These are phyloP conservation scores for Tragopan temminckii DNA, from an alignment of 2,797 vertebrate genomes.

Conservation along the genomic window DNA sequence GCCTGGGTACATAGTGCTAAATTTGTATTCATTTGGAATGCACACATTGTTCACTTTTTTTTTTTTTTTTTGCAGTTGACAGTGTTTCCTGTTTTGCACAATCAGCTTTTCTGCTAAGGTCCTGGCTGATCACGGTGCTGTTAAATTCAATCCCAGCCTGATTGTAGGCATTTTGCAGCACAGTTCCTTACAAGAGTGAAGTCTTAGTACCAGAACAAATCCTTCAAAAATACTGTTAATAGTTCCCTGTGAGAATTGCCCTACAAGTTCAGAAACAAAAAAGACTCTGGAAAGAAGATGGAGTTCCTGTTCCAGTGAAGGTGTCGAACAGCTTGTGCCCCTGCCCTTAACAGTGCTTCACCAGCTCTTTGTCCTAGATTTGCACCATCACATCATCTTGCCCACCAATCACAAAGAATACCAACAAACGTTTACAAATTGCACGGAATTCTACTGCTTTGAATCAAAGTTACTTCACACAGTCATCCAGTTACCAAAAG, in stretches of 20 bases:
- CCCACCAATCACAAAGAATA: background rate
- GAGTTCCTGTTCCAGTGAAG: background rate
- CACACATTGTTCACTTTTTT: background rate
- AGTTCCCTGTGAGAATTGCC: background rate
- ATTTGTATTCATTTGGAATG: background rate
- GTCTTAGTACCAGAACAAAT: background rate
- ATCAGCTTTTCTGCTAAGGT: background rate
- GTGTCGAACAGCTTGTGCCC: background rate
- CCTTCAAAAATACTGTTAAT: background rate
- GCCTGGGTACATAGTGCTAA: background rate
- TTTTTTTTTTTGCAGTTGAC: background rate
- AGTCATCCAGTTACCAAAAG: background rate
- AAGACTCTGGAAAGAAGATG: background rate
- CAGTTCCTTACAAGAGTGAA: background rate
- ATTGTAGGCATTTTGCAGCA: background rate
- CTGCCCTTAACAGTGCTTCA: background rate
- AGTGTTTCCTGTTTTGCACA: background rate
- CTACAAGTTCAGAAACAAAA: background rate
- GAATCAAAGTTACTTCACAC: background rate
- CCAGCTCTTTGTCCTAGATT: background rate
- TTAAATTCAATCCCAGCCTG: background rate
- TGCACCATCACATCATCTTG: background rate
- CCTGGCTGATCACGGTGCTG: background rate
- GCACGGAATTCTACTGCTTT: background rate
- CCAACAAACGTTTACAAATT: background rate